These are phyloP conservation scores for Latrodectus hesperus DNA, from an alignment of 2,888 invertebrate species.

Conservation along the genomic window DNA sequence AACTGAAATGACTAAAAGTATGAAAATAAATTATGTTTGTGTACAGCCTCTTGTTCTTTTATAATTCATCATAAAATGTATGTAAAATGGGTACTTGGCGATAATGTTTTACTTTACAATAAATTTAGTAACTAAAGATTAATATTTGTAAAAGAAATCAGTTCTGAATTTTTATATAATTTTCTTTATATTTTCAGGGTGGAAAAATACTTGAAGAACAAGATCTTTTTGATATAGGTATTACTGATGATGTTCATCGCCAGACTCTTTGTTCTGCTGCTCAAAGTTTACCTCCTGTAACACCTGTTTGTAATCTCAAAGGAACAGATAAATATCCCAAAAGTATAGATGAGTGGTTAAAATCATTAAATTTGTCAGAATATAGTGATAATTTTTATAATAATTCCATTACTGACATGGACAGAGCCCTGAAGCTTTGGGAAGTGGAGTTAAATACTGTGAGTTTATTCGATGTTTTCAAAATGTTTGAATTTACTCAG, in stretches of 20 bases:
- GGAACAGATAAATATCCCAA: slow-evolving; percentile 71
- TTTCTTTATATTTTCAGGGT: slow-evolving; percentile 79
- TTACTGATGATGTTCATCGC: slow-evolving; percentile 78
- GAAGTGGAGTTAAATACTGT: slow-evolving; percentile 95
- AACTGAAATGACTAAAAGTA: too few species aligned
- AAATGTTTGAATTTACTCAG: not conserved
- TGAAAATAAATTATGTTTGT: too few species aligned
- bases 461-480: slow-evolving; percentile 12
- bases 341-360: slow-evolving; percentile 77
- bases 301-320: slow-evolving; percentile 38
- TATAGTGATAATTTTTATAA: slow-evolving; percentile 84
- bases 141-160: too few species aligned
- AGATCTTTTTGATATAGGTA: slow-evolving; percentile 89
- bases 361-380: slow-evolving; percentile 81
- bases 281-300: slow-evolving; percentile 80
- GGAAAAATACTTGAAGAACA: slow-evolving; percentile 86
- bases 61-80: too few species aligned
- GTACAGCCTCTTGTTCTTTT: too few species aligned
- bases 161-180: not conserved
- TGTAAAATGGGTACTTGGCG: too few species aligned
- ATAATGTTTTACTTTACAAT: too few species aligned
- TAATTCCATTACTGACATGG: slow-evolving; percentile 93
- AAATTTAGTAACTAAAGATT: too few species aligned
- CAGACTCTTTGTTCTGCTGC: slow-evolving; percentile 78
- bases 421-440: slow-evolving; percentile 92